Evolutionary conservation across 2,113 vertebrate species (phyloP).

Genomic region (Elephas maximus): DNA sequence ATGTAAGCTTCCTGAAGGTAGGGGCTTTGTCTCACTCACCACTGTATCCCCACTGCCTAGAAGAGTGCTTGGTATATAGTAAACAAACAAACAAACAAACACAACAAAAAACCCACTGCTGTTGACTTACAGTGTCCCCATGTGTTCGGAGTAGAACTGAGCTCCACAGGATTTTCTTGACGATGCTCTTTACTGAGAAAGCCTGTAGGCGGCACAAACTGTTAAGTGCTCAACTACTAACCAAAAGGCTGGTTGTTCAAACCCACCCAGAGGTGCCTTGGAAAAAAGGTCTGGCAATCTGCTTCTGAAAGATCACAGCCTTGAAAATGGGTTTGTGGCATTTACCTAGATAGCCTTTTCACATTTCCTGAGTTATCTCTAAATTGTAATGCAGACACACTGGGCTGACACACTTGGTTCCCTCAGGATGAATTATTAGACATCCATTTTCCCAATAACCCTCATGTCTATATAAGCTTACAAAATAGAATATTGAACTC

Average conservation of each 20-base stretch:
- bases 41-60: not conserved
- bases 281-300: not conserved
- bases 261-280: not conserved
- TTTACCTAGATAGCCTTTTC: not conserved
- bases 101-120: not conserved
- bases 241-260: not conserved
- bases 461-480: not conserved
- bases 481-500: not conserved
- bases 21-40: not conserved
- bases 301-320: not conserved
- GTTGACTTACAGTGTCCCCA: not conserved
- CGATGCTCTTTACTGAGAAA: not conserved
- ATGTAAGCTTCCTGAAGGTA: not conserved
- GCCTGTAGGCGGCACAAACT: not conserved
- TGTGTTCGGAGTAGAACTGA: not conserved
- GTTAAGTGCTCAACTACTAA: not conserved
- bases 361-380: not conserved
- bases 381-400: not conserved
- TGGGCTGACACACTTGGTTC: not conserved
- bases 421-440: not conserved
- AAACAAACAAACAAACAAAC: not conserved
- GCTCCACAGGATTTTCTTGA: not conserved
- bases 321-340: not conserved
- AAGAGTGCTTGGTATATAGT: no score
- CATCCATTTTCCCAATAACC: not conserved